These are phyloP conservation scores for Exaiptasia diaphana DNA, from an alignment of 64 coral and sea anemone genomes.

Conservation along the genomic window DNA sequence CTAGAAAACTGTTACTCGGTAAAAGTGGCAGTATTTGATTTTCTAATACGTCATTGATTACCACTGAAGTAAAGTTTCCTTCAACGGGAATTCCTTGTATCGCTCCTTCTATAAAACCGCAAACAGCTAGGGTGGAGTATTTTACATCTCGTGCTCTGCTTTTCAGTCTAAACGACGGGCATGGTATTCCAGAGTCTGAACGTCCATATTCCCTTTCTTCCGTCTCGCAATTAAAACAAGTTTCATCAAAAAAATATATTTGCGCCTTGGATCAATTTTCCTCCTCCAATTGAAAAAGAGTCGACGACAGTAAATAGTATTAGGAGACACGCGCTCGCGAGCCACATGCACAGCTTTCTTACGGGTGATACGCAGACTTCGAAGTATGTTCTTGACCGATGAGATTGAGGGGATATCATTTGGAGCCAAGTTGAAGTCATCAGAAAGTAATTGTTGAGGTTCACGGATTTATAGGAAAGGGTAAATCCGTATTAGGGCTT, in stretches of 20 bases:
- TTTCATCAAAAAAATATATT: constrained; percentile 3
- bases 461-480: no score
- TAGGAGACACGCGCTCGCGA: not conserved
- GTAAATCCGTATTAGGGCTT: no score
- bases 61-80: no score
- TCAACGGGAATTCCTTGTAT: not conserved
- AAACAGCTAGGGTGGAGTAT: not conserved
- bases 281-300: not conserved
- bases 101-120: not conserved
- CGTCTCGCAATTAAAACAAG: constrained; percentile 2
- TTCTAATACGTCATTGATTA: no score
- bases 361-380: not conserved
- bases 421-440: not conserved
- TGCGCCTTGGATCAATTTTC: not conserved
- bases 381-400: not conserved
- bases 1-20: no score
- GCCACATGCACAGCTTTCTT: not conserved
- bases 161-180: not conserved
- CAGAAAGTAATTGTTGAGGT: no score
- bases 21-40: no score
- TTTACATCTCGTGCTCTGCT: not conserved
- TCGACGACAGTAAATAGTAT: not conserved
- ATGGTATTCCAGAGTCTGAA: not conserved
- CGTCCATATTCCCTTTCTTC: not conserved
- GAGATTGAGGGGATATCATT: not conserved